phyloP scores from a whole-genome alignment of 1,140 invertebrate species.

The Aphidius gifuensis region DNA sequence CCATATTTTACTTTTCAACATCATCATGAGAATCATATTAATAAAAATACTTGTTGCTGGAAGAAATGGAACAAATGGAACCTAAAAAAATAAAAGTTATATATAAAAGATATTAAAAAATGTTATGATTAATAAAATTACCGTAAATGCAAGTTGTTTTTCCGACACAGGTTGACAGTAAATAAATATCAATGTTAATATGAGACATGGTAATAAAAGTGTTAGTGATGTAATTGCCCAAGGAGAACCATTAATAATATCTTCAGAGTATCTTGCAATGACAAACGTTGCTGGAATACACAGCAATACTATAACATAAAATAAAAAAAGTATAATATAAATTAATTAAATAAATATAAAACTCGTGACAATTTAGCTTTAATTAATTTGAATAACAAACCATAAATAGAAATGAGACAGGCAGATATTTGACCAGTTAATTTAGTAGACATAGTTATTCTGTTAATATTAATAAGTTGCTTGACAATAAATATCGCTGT shows the following conservation, averaged over 20 bases:
- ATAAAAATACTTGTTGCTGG: conserved; percentile 80
- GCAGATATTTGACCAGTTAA: conserved; percentile 55
- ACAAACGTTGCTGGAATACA: neutral
- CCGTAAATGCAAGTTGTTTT: conserved; percentile 2
- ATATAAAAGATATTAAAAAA: conserved; percentile 6
- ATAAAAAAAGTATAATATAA: neutral
- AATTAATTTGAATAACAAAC: conserved; percentile 31
- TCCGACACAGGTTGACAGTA: conserved; percentile 2
- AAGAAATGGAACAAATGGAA: conserved; percentile 80
- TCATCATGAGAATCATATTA: conserved; percentile 85
- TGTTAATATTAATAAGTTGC: conserved; percentile 53
- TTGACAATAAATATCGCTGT: conserved; percentile 36
- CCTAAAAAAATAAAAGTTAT: conserved; percentile 53
- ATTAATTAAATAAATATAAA: neutral
- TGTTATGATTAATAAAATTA: conserved; percentile 1
- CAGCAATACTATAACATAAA: conserved; percentile 5
- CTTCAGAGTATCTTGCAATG: neutral
- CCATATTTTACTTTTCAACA: conserved; percentile 79
- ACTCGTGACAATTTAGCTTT: no score
- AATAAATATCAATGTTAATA: neutral
- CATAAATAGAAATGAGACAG: conserved; percentile 56
- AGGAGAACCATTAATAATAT: neutral
- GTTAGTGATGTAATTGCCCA: neutral
- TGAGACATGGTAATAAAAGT: neutral
- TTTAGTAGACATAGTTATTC: conserved; percentile 49